Evolutionary conservation across 2,888 invertebrate species (phyloP).

Genomic region (Lordiphosa fenestrarum): DNA sequence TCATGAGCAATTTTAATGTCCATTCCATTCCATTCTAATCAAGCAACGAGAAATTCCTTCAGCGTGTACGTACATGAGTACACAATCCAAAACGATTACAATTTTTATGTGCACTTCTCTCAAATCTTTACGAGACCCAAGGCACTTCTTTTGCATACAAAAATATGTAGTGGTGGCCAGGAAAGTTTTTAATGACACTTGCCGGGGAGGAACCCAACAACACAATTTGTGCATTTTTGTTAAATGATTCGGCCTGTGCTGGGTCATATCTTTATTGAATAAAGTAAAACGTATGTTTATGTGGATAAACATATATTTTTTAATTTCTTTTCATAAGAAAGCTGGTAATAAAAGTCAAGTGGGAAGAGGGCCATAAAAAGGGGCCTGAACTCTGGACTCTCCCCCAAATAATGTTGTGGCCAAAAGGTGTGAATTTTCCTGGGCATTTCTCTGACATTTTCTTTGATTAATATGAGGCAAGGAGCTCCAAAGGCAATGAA

Average conservation of each 20-base stretch:
- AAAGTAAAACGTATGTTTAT: slow-evolving; percentile 36
- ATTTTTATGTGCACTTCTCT: slow-evolving; percentile 61
- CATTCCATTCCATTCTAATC: slow-evolving; percentile 35
- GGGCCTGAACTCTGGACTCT: slow-evolving; percentile 27
- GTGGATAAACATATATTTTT: slow-evolving; percentile 44
- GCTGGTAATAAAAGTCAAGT: slow-evolving; percentile 63
- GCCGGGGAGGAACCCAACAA: slow-evolving; percentile 27
- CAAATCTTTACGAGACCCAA: slow-evolving; percentile 53
- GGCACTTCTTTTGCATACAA: slow-evolving; percentile 62
- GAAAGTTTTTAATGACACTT: slow-evolving; percentile 59
- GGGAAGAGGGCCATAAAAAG: slow-evolving; percentile 48
- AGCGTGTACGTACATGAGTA: slow-evolving; percentile 44
- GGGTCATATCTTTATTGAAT: slow-evolving; percentile 63
- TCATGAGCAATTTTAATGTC: slow-evolving; percentile 59
- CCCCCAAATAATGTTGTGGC: slow-evolving; percentile 49
- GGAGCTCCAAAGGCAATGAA: slow-evolving; percentile 29
- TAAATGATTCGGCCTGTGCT: slow-evolving; percentile 52
- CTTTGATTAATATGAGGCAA: slow-evolving; percentile 51
- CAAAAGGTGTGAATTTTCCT: slow-evolving; percentile 66
- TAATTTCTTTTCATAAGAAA: slow-evolving; percentile 66
- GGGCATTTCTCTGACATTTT: slow-evolving; percentile 41
- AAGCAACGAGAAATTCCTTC: slow-evolving; percentile 43
- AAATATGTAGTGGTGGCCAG: slow-evolving; percentile 12
- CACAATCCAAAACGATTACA: slow-evolving; percentile 51
- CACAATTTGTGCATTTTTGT: slow-evolving; percentile 54